A percentile compares a stretch with the other conserved stretches of the same genome.
Conservation (phyloP, 2,113 vertebrate species). For the Danio rerio region GRCz12tu NC_133179.1:14894501-14895000, state of each 20-base stretch:
- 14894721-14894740: background rate
- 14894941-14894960: too few species aligned
- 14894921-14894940: too few species aligned
- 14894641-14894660: background rate
- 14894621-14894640: background rate
- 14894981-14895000: too few species aligned
- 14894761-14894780: background rate
- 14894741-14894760: conserved; percentile 7
- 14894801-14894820: conserved; percentile 29
- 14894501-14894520: too few species aligned
- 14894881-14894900: background rate
- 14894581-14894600: background rate
- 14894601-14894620: background rate
- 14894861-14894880: background rate
- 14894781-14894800: background rate
- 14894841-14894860: background rate
- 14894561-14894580: background rate
- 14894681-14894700: background rate
- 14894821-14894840: conserved; percentile 44
- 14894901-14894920: conserved; percentile 34
- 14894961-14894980: too few species aligned
- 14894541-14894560: background rate
- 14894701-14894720: background rate
- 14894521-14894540: background rate
- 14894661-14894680: background rate